A percentile compares a stretch with the other conserved stretches of the same genome.
phyloP scores from a whole-genome alignment of 2,113 vertebrate genomes.

The Pristiophorus japonicus region DNA sequence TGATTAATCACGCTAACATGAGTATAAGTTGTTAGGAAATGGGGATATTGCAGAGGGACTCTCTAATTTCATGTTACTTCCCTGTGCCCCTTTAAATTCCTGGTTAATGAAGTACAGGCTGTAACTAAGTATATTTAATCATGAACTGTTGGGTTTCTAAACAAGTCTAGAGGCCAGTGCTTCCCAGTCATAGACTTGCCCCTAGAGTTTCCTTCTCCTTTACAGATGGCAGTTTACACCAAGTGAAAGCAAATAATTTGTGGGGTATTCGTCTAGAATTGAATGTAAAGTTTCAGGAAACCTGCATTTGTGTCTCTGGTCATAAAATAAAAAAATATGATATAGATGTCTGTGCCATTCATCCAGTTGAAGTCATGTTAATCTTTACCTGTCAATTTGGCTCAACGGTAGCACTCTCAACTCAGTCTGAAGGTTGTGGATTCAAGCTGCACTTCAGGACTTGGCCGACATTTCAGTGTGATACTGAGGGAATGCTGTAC shows the following conservation, averaged over 20 bases:
- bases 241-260: neutral
- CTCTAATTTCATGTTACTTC: conserved; percentile 15
- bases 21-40: neutral
- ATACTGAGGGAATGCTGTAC: neutral
- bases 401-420: neutral
- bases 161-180: neutral
- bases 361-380: neutral
- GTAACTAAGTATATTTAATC: conserved; percentile 12
- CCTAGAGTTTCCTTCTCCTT: conserved; percentile 3
- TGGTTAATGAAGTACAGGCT: neutral
- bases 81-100: conserved; percentile 1
- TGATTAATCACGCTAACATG: neutral
- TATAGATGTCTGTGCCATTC: neutral
- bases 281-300: neutral
- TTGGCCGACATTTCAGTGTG: neutral
- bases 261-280: neutral
- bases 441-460: neutral
- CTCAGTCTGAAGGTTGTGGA: neutral
- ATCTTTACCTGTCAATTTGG: neutral
- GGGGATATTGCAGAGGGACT: neutral
- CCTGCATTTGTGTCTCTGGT: neutral
- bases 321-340: neutral
- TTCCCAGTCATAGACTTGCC: neutral
- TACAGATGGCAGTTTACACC: neutral
- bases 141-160: neutral